phyloP scores from a whole-genome alignment of 2,797 vertebrate genomes.

The Anguilla obscura region DNA sequence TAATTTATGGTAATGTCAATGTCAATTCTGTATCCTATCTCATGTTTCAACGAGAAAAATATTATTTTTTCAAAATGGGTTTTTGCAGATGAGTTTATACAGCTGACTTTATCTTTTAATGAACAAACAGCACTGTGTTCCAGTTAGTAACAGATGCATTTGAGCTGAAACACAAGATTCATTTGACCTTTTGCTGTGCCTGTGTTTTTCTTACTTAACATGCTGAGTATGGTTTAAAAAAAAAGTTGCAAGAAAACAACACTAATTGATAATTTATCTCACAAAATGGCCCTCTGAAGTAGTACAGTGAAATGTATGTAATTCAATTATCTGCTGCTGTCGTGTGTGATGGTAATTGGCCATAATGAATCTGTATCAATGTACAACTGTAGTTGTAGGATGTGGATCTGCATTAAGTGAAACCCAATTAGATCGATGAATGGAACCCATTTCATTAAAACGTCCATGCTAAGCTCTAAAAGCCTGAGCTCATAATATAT shows the following conservation, averaged over 20 bases:
- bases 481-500: conserved; percentile 58
- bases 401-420: conserved; percentile 45
- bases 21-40: not conserved
- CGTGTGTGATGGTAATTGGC: conserved; percentile 53
- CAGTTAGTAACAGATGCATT: not conserved
- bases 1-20: not conserved
- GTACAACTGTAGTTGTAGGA: conserved; percentile 44
- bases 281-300: not conserved
- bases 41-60: not conserved
- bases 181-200: not conserved
- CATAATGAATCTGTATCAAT: conserved; percentile 58
- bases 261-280: conserved; percentile 14
- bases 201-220: not conserved
- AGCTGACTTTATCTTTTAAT: not conserved
- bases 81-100: not conserved
- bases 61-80: not conserved
- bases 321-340: conserved; percentile 53
- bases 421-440: conserved; percentile 63
- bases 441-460: conserved; percentile 69
- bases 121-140: not conserved
- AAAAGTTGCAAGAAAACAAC: not conserved
- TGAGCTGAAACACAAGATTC: not conserved
- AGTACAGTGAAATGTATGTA: conserved; percentile 21
- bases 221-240: not conserved
- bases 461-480: conserved; percentile 59